A percentile compares a stretch with the other conserved stretches of the same genome.
phyloP scores from a whole-genome alignment of 2,797 vertebrate species.

The Hippocampus kuda region DNA sequence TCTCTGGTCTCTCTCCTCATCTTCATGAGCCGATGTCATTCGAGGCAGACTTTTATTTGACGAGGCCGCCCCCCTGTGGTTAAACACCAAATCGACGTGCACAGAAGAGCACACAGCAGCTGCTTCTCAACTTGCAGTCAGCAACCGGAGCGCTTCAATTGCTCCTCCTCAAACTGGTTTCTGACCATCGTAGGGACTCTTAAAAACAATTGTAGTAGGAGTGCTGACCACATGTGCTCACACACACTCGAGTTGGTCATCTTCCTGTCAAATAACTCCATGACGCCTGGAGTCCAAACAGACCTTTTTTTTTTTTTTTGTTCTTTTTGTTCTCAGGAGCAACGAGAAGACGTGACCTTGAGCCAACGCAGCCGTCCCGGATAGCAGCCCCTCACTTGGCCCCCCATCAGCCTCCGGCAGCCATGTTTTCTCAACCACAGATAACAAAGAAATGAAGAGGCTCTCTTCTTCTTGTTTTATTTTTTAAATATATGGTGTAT shows the following conservation, averaged over 20 bases:
- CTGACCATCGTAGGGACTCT: background rate
- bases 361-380: conserved; percentile 46
- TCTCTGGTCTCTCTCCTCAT: too few relatives aligned
- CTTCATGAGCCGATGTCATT: background rate
- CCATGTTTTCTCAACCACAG: conserved; percentile 53
- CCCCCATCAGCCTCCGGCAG: conserved; percentile 45
- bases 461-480: too few relatives aligned
- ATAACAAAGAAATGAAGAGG: conserved; percentile 43
- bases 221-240: background rate
- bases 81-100: conserved; percentile 4
- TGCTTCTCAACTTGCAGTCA: background rate
- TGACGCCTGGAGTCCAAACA: conserved; percentile 34
- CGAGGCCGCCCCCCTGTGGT: conserved; percentile 55
- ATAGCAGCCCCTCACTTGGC: conserved; percentile 33
- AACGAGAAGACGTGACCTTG: conserved; percentile 25
- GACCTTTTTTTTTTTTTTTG: background rate
- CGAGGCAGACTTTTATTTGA: conserved; percentile 21
- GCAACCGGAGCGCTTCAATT: background rate
- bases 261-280: conserved; percentile 37
- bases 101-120: background rate
- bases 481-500: too few relatives aligned
- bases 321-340: conserved; percentile 41
- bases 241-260: conserved; percentile 10
- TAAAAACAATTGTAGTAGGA: background rate
- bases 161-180: conserved; percentile 5